Conservation (phyloP, 2,113 vertebrate species). For the Pterophyllum scalare region DNA sequence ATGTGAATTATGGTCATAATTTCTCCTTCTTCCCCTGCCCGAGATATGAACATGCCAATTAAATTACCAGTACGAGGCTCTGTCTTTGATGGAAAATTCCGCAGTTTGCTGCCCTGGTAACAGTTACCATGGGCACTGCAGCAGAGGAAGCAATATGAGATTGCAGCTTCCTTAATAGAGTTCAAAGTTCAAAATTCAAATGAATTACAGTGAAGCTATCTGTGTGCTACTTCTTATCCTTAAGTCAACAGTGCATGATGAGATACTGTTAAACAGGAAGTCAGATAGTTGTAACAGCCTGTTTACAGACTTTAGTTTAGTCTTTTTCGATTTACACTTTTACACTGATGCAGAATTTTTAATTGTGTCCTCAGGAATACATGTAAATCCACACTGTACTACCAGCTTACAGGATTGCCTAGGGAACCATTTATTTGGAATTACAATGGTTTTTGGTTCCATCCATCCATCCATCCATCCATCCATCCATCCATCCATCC, state of each 20-base stretch:
- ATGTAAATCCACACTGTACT: neutral
- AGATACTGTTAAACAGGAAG: neutral
- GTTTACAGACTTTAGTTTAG: neutral
- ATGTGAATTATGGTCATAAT: neutral
- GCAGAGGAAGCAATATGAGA: conserved; percentile 39
- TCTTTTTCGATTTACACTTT: neutral
- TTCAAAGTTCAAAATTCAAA: conserved; percentile 47
- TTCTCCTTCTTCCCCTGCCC: neutral
- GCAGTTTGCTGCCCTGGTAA: conserved; percentile 36
- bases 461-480: no score
- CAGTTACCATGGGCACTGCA: conserved; percentile 52
- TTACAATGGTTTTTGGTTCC: neutral
- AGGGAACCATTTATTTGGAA: neutral
- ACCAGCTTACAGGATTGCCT: neutral
- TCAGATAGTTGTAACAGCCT: neutral
- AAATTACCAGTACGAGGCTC: neutral
- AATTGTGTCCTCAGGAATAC: neutral
- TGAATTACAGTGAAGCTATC: conserved; percentile 17
- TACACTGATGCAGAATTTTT: neutral
- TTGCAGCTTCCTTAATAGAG: conserved; percentile 47
- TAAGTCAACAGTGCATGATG: neutral
- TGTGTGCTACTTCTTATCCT: conserved; percentile 25
- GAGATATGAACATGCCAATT: neutral
- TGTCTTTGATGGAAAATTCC: neutral
- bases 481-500: no score